These are phyloP conservation scores for Drosophila takahashii DNA, from an alignment of 1,140 invertebrate species.

Conservation along the genomic window DNA sequence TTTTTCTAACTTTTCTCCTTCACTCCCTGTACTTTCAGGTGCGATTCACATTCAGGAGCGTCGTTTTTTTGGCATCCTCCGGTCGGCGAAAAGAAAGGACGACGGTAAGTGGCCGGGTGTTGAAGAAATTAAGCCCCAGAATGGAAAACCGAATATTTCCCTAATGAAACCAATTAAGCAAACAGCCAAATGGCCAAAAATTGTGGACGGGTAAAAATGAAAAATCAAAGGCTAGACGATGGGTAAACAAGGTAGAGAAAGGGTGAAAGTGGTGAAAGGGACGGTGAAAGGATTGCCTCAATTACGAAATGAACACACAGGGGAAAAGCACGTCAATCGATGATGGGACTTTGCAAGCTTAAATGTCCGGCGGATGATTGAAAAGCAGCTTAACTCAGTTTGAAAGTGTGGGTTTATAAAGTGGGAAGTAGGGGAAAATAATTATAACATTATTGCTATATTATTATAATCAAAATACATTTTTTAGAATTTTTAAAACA, in stretches of 20 bases:
- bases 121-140: conserved; percentile 1
- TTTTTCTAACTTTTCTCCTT: conserved; percentile 37
- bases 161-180: conserved; percentile 80
- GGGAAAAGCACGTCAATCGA: conserved; percentile 18
- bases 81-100: conserved; percentile 62
- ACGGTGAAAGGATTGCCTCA: conserved; percentile 47
- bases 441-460: neutral
- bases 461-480: too few species aligned
- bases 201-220: conserved; percentile 55
- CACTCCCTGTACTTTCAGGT: conserved; percentile 41
- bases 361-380: conserved; percentile 28
- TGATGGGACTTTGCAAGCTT: conserved; percentile 36
- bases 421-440: neutral
- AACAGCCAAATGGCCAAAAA: conserved; percentile 56
- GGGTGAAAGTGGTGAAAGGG: conserved; percentile 15
- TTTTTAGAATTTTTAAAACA: too few species aligned
- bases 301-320: conserved; percentile 62
- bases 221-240: conserved; percentile 79
- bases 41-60: conserved; percentile 48
- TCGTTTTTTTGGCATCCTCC: conserved; percentile 73
- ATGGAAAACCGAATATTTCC: conserved; percentile 34
- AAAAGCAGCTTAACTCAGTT: conserved; percentile 9
- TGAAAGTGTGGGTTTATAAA: neutral
- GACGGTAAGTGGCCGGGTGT: conserved; percentile 57
- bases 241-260: conserved; percentile 57